Evolutionary conservation across 2,113 vertebrate species (phyloP), one percentile per base, ranked within the genome.

Genomic region (Gopherus flavomarginatus): DNA sequence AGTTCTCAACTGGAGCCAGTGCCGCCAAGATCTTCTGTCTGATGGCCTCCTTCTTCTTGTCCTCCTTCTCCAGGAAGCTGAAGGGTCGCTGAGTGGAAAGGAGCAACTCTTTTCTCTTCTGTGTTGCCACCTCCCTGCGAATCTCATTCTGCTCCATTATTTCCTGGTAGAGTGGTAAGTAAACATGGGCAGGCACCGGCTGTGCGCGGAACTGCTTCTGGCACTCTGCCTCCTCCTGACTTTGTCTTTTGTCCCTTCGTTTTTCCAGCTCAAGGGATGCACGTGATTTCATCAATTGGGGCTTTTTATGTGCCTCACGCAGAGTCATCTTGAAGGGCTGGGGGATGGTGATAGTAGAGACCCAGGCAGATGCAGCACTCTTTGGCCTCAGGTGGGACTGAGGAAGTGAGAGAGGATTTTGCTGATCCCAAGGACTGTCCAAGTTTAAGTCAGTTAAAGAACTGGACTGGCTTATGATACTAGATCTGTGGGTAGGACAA

Each of bases 51-150:
- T 97, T 98, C 97, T 96, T 99, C 92, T 97, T 98, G 8, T 98
- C 98, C 85, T 99, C 98, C 97, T 98, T 99, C 92, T 98, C 97
- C 85, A 98, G 87, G 97, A 99, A 99, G 82, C 98, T 99, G 97
- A 99, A 99, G 78, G 99, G 99, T 97, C 98, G 98, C 97, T 99
- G 98, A 81, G 97, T 98, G 35, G 99, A 98, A 80, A 99, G 97
- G 38, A 99, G 98, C 89, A 99, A 97, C 50, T 98, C 98, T 92
- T 97, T 99, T 96, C 99, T 99, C 94, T 98, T 98, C 96, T 99
- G 98, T 26, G 93, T 98, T 54, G 98, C 95, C 24, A 96, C 96
- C 96, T 94, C 98, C 96, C 99, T 99, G 93, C 98, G 98, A 56
- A 97, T 98, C 94, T 99, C 99, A 16, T 96, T 98, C 91, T 96